These are phyloP conservation scores for Notoglanidium macrostoma DNA, from an alignment of 2,797 vertebrate genomes.

Conservation along the genomic window DNA sequence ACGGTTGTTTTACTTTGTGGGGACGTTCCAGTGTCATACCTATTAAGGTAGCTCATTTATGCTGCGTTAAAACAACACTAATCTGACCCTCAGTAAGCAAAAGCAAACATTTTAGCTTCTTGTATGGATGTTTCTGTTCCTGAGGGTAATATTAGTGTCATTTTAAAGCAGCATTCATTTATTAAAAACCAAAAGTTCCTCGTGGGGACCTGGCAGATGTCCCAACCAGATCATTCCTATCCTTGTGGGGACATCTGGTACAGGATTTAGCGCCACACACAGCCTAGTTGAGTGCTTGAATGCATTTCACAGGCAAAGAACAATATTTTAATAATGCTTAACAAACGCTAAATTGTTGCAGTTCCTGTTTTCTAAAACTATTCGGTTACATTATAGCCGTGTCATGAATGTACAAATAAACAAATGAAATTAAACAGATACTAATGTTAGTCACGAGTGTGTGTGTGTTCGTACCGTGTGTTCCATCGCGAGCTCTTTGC, in stretches of 20 bases:
- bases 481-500: constrained; percentile 20
- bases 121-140: too few relatives aligned
- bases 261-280: neutral
- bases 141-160: neutral
- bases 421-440: neutral
- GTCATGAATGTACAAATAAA: neutral
- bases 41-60: neutral
- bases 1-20: neutral
- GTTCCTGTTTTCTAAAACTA: neutral
- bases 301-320: too few relatives aligned
- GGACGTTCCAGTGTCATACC: neutral
- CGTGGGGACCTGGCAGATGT: too few relatives aligned
- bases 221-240: neutral
- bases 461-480: constrained; percentile 25
- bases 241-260: neutral
- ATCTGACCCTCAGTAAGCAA: neutral
- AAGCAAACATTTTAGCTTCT: neutral
- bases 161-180: neutral
- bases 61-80: neutral
- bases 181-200: neutral
- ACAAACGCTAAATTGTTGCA: too few relatives aligned
- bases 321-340: too few relatives aligned
- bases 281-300: too few relatives aligned
- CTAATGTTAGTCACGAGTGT: neutral
- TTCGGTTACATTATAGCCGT: too few relatives aligned